These are phyloP conservation scores for Dinomys branickii DNA, from an alignment of 2,113 vertebrate species.

Conservation along the genomic window DNA sequence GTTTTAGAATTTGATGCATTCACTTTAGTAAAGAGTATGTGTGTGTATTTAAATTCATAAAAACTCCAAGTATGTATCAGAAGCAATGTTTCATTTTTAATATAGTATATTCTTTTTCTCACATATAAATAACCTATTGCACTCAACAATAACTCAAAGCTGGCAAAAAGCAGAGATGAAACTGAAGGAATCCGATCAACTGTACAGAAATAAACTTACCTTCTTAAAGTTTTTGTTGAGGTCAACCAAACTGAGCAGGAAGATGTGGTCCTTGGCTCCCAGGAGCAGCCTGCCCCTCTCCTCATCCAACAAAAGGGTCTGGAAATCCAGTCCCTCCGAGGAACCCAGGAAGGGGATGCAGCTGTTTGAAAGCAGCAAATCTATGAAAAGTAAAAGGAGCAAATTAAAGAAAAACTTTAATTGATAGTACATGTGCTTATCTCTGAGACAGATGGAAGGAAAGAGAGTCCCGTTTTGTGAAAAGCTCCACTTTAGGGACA, in stretches of 20 bases:
- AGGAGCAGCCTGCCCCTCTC: constrained; percentile 93
- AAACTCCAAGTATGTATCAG: background rate
- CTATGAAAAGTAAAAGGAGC: constrained; percentile 84
- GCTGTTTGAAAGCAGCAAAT: constrained; percentile 94
- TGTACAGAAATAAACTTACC: constrained; percentile 86
- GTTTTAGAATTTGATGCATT: background rate
- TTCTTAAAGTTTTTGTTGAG: constrained; percentile 93
- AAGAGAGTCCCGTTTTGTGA: background rate
- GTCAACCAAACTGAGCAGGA: constrained; percentile 93
- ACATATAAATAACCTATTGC: background rate
- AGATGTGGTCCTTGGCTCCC: constrained; percentile 95
- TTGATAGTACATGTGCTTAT: constrained; percentile 75
- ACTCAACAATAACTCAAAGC: background rate
- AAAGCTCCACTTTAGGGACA: constrained; percentile 54
- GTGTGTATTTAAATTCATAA: constrained; percentile 50
- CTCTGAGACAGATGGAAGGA: background rate
- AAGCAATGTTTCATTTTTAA: background rate
- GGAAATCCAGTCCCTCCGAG: constrained; percentile 92
- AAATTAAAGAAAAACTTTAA: constrained; percentile 68
- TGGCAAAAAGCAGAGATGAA: background rate
- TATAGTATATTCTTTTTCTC: background rate
- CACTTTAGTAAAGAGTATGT: background rate
- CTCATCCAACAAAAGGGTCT: constrained; percentile 95
- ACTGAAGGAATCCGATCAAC: constrained; percentile 56
- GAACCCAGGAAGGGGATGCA: constrained; percentile 93